These are phyloP conservation scores for Strongylocentrotus purpuratus DNA, from an alignment of 35 echinoderm and acorn worm genomes.

Conservation along the genomic window DNA sequence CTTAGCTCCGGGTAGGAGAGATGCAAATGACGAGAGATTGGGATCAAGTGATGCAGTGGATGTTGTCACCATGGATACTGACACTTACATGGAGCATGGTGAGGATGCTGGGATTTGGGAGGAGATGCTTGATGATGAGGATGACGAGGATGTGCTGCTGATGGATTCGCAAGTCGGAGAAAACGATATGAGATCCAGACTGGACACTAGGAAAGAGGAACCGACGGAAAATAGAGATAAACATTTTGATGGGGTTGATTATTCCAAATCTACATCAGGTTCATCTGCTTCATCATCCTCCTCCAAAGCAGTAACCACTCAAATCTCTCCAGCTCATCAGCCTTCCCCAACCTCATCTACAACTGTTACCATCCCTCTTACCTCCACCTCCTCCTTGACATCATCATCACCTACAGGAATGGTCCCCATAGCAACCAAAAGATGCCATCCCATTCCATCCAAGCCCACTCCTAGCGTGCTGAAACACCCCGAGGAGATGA, in stretches of 20 bases:
- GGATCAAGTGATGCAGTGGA: neutral
- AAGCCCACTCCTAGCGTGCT: neutral
- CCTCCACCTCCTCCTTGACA: neutral
- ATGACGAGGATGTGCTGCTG: neutral
- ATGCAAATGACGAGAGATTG: neutral
- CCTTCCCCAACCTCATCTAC: neutral
- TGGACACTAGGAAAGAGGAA: neutral
- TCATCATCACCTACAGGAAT: neutral
- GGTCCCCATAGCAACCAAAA: neutral
- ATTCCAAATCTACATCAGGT: neutral
- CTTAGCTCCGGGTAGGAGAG: neutral
- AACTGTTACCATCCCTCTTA: neutral
- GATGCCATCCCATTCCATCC: neutral
- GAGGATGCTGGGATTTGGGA: neutral
- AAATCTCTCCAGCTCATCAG: neutral
- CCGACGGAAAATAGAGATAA: neutral
- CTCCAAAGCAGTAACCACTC: neutral
- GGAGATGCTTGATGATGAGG: neutral
- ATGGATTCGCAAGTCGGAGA: neutral
- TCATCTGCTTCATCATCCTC: neutral
- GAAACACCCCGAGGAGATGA: neutral
- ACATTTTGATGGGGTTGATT: neutral
- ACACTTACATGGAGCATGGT: neutral
- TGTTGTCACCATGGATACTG: neutral
- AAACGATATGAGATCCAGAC: neutral